Evolutionary conservation across 2,888 invertebrate species (phyloP).

Genomic region (Tribolium freemani): DNA sequence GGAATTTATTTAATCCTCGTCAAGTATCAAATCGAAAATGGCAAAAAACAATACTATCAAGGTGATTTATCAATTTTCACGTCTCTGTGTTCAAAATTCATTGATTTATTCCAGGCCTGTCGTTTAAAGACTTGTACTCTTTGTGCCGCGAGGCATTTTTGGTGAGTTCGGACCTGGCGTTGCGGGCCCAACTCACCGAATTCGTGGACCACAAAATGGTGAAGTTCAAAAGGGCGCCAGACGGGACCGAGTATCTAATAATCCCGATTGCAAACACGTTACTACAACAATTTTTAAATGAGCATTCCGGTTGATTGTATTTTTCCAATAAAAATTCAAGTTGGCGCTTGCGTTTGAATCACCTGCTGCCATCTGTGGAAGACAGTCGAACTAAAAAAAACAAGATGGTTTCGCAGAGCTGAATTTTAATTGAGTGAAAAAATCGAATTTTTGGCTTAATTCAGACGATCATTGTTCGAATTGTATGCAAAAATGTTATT

Average conservation of each 20-base stretch:
- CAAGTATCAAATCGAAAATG: slow-evolving; percentile 84
- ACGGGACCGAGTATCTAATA: slow-evolving; percentile 85
- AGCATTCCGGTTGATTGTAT: slow-evolving; percentile 63
- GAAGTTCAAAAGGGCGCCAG: slow-evolving; percentile 81
- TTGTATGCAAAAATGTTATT: slow-evolving; percentile 23
- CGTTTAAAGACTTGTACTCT: slow-evolving; percentile 90
- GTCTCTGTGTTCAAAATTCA: neutral
- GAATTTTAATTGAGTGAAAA: slow-evolving; percentile 31
- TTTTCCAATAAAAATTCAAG: neutral
- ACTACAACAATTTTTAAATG: slow-evolving; percentile 83
- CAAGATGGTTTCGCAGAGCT: slow-evolving; percentile 39
- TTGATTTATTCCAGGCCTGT: slow-evolving; percentile 75
- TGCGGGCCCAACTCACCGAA: slow-evolving; percentile 93
- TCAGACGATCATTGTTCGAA: slow-evolving; percentile 17
- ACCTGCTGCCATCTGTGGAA: slow-evolving; percentile 18
- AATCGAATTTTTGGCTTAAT: slow-evolving; percentile 7
- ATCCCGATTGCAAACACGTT: slow-evolving; percentile 84
- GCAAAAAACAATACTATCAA: slow-evolving; percentile 79
- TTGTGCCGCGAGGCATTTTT: slow-evolving; percentile 90
- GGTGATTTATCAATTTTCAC: slow-evolving; percentile 69
- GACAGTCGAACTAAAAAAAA: neutral
- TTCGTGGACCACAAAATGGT: slow-evolving; percentile 96
- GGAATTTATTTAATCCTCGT: slow-evolving; percentile 88
- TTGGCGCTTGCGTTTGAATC: neutral
- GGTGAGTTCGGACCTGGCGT: slow-evolving; percentile 91